These are phyloP conservation scores for Bedellia somnulentella DNA, from an alignment of 2,888 invertebrate genomes.

Conservation along the genomic window DNA sequence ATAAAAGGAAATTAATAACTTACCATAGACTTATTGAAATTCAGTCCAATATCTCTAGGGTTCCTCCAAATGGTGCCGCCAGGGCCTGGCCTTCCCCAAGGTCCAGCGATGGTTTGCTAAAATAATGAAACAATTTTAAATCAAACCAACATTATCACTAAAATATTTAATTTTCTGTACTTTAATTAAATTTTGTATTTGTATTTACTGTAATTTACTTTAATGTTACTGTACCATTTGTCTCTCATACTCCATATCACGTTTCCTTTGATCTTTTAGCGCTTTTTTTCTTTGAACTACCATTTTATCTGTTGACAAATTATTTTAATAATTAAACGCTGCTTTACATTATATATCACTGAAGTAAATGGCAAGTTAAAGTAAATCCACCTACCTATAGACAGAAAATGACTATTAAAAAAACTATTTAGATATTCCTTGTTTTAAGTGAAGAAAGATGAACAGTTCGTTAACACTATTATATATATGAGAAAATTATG, in stretches of 20 bases:
- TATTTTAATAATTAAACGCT: constrained; percentile 17
- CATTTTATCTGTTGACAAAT: constrained; percentile 65
- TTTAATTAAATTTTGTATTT: not conserved
- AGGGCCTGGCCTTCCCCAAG: constrained; percentile 71
- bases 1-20: not conserved
- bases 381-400: no score
- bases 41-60: constrained; percentile 69
- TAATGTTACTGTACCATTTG: constrained; percentile 50
- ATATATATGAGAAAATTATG: no score
- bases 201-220: not conserved
- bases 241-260: constrained; percentile 47
- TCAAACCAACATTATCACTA: not conserved
- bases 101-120: constrained; percentile 45
- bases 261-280: constrained; percentile 42
- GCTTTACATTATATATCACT: no score
- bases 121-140: constrained; percentile 11
- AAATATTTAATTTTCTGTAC: not conserved
- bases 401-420: not conserved
- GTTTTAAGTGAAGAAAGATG: not conserved
- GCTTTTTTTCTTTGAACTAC: constrained; percentile 56
- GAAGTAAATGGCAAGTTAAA: no score
- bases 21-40: constrained; percentile 81
- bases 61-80: constrained; percentile 76
- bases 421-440: not conserved
- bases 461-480: no score